These are phyloP conservation scores for Melanotaenia nigrans DNA, from an alignment of 2,797 vertebrate genomes.

Conservation along the genomic window DNA sequence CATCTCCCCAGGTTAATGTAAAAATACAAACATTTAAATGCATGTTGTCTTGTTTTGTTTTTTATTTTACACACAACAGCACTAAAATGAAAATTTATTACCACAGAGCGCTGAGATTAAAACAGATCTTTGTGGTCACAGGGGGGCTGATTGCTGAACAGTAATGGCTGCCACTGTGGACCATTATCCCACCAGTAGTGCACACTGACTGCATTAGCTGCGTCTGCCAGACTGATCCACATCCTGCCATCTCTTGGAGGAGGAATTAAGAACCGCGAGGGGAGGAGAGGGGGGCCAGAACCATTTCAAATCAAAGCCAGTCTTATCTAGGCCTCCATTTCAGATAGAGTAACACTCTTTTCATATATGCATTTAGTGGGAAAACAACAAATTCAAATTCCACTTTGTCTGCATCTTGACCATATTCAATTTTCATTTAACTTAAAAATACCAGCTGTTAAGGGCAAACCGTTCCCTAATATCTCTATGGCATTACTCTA, in stretches of 20 bases:
- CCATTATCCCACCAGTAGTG: constrained; percentile 51
- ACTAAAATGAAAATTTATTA: constrained; percentile 1
- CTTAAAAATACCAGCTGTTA: too few relatives aligned
- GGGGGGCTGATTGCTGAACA: constrained; percentile 21
- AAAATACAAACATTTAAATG: neutral
- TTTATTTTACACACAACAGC: neutral
- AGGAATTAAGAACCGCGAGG: constrained; percentile 34
- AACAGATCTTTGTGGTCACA: constrained; percentile 3
- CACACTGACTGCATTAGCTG: constrained; percentile 56
- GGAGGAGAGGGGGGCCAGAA: constrained; percentile 7
- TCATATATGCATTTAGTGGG: neutral
- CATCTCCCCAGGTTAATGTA: neutral
- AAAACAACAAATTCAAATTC: neutral
- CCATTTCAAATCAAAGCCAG: constrained; percentile 37
- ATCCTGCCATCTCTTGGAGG: constrained; percentile 35
- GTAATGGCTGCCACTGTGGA: constrained; percentile 43
- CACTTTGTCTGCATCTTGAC: too few relatives aligned
- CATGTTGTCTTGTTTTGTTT: neutral
- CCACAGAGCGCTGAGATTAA: constrained; percentile 5
- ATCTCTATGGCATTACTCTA: too few relatives aligned
- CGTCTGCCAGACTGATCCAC: constrained; percentile 48
- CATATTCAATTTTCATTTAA: too few relatives aligned
- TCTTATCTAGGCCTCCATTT: constrained; percentile 49
- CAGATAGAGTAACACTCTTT: constrained; percentile 14
- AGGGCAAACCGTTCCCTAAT: too few relatives aligned